Conservation (phyloP, 1,140 invertebrate genomes). For the Lasioglossum baleicum region DNA sequence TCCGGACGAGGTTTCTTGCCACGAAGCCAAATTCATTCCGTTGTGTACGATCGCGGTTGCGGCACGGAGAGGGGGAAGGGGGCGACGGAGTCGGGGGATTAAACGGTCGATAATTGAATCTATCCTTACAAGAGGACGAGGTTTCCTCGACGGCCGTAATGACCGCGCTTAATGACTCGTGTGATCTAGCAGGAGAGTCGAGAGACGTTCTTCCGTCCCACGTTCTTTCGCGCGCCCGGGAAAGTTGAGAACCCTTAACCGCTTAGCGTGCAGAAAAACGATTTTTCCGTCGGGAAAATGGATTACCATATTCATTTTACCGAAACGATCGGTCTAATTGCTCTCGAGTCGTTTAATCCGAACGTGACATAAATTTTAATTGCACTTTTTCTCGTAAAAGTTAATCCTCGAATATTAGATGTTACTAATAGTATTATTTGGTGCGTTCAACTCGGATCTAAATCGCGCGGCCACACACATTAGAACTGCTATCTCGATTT, state of each 20-base stretch:
- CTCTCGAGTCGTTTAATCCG: not conserved
- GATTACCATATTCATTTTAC: not conserved
- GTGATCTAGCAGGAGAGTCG: not conserved
- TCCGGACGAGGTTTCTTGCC: not conserved
- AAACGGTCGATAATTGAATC: slow-evolving; percentile 20
- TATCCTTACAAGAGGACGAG: not conserved
- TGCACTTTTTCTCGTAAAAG: not conserved
- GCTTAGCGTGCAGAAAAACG: not conserved
- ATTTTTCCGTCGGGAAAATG: not conserved
- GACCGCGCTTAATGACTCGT: not conserved
- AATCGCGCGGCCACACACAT: not conserved
- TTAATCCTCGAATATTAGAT: not conserved
- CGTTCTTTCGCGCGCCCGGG: not conserved
- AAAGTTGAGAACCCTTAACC: not conserved
- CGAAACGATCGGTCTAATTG: not conserved
- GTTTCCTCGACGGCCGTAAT: not conserved
- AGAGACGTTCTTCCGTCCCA: not conserved
- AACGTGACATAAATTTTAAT: not conserved
- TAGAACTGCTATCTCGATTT: no score
- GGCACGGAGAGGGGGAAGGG: no score
- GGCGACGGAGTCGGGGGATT: not conserved
- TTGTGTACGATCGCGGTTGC: no score
- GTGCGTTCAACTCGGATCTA: not conserved
- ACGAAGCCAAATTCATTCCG: not conserved
- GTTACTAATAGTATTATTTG: not conserved